Evolutionary conservation across 1,140 invertebrate species (phyloP).

Genomic region (Trachelipus rathkii): DNA sequence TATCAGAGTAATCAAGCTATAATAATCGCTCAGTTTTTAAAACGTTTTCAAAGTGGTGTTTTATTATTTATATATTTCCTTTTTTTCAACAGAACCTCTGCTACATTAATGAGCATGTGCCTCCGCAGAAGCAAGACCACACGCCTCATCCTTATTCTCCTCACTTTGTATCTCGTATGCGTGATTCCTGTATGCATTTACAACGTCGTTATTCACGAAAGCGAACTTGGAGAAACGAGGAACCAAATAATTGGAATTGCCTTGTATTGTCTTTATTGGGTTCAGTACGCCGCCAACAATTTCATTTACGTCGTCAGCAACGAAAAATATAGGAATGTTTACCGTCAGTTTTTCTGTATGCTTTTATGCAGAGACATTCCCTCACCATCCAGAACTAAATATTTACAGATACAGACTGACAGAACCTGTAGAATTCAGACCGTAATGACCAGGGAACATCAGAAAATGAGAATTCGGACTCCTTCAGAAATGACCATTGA

Average conservation of each 20-base stretch:
- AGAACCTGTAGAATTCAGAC: neutral
- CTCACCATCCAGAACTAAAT: neutral
- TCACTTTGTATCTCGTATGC: conserved; percentile 40
- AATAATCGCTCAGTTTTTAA: no score
- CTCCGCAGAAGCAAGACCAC: conserved; percentile 42
- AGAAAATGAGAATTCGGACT: neutral
- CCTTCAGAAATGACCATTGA: neutral
- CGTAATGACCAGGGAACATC: neutral
- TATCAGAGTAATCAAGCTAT: no score
- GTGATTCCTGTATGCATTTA: conserved; percentile 40
- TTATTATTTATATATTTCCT: neutral
- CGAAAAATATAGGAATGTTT: neutral
- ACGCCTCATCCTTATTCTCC: conserved; percentile 33
- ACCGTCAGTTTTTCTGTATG: neutral
- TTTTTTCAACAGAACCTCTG: conserved; percentile 19
- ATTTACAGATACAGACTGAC: neutral
- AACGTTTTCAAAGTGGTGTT: no score
- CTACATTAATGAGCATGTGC: conserved; percentile 22
- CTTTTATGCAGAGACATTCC: neutral
- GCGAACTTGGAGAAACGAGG: conserved; percentile 12
- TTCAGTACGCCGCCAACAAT: conserved; percentile 42
- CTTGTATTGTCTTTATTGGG: conserved; percentile 41
- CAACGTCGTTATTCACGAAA: conserved; percentile 30
- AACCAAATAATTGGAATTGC: conserved; percentile 29
- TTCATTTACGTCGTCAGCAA: conserved; percentile 39